Evolutionary conservation across 2,888 invertebrate genomes (phyloP).

Genomic region (Kryphioiulus occultus): DNA sequence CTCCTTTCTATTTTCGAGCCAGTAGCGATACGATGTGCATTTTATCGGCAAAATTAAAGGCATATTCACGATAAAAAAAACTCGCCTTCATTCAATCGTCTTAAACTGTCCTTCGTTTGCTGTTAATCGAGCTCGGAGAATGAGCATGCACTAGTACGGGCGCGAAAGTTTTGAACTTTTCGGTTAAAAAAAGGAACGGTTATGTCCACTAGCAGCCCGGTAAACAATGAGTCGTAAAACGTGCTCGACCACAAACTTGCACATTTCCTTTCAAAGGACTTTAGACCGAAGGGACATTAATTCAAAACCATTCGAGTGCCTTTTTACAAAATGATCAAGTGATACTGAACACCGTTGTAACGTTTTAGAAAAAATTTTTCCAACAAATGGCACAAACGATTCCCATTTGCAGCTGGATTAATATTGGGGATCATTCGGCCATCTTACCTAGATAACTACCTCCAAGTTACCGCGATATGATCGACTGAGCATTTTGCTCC

Average conservation of each 20-base stretch:
- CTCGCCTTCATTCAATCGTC: not conserved
- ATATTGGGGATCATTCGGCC: not conserved
- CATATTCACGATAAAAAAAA: slow-evolving; percentile 17
- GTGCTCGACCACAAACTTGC: not conserved
- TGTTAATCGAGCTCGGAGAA: not conserved
- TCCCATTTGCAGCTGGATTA: not conserved
- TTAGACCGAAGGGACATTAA: not conserved
- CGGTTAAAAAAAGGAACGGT: not conserved
- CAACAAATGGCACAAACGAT: not conserved
- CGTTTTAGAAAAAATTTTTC: not conserved
- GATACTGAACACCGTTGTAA: not conserved
- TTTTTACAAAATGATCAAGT: not conserved
- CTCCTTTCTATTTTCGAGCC: not conserved
- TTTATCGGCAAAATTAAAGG: slow-evolving; percentile 6
- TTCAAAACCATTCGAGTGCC: not conserved
- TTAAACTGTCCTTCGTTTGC: not conserved
- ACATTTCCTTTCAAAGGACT: not conserved
- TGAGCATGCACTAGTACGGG: not conserved
- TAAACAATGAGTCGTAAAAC: not conserved
- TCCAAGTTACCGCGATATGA: slow-evolving; percentile 7
- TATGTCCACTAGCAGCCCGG: not conserved
- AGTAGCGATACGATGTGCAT: not conserved
- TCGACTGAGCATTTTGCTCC: not conserved
- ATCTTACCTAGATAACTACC: not conserved
- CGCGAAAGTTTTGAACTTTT: not conserved